Evolutionary conservation across 2,113 vertebrate genomes (phyloP).

Genomic region (Cryptomyrus ogoouensis): DNA sequence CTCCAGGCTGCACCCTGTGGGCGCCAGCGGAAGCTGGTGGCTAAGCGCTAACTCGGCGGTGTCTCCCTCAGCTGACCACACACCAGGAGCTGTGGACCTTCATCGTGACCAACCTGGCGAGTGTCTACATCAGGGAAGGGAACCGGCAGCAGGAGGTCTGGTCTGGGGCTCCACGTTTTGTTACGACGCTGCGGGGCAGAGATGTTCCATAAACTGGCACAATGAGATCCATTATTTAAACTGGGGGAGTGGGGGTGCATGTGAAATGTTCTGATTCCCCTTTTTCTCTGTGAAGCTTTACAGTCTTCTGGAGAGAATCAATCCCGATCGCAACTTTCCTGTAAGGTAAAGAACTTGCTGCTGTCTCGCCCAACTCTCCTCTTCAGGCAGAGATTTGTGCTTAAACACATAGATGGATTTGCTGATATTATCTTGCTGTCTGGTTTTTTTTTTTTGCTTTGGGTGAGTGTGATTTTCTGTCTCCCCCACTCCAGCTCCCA

Average conservation of each 20-base stretch:
- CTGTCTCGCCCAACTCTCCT: background rate
- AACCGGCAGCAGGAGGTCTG: constrained; percentile 91
- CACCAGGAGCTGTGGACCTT: constrained; percentile 98
- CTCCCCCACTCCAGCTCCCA: constrained; percentile 69
- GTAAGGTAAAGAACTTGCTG: constrained; percentile 59
- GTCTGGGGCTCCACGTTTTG: too few relatives aligned
- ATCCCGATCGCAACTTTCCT: constrained; percentile 77
- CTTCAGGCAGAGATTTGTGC: background rate
- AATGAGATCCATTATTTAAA: background rate
- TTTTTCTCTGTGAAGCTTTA: constrained; percentile 56
- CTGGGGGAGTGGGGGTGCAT: background rate
- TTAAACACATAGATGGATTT: background rate
- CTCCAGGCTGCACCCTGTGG: background rate
- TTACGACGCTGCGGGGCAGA: background rate
- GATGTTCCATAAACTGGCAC: background rate
- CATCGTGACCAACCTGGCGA: constrained; percentile 95
- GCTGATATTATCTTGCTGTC: background rate
- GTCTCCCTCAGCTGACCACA: constrained; percentile 76
- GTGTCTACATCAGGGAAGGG: constrained; percentile 96
- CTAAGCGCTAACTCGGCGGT: background rate
- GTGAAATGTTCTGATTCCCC: background rate
- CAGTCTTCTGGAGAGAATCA: constrained; percentile 75
- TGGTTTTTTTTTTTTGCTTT: background rate
- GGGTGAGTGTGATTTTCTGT: background rate
- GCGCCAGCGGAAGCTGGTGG: background rate